Conservation (phyloP, 2,888 invertebrate species). For the Elgonia sp. region DNA sequence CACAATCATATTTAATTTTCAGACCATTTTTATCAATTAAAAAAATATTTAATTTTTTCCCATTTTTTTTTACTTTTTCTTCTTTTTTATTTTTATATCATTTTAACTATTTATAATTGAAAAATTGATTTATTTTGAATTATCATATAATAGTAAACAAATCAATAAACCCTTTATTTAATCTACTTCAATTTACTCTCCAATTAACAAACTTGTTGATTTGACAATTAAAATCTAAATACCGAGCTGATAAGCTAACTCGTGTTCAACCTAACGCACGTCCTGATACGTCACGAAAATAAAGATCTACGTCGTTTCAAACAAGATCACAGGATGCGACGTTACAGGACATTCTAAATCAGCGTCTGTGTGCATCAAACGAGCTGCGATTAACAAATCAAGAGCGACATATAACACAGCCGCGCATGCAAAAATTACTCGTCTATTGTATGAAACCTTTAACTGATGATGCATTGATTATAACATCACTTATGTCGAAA, state of each 20-base stretch:
- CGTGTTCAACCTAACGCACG: slow-evolving; percentile 3
- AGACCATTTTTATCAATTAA: too few species aligned
- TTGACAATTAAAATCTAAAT: too few species aligned
- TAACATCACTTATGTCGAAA: slow-evolving; percentile 27
- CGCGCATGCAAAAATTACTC: slow-evolving; percentile 74
- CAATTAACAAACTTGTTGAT: too few species aligned
- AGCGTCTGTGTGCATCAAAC: slow-evolving; percentile 60
- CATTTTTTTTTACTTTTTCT: too few species aligned
- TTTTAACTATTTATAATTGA: too few species aligned
- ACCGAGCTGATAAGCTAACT: background rate
- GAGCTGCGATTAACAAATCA: slow-evolving; percentile 76
- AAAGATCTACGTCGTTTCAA: slow-evolving; percentile 61
- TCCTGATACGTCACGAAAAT: slow-evolving; percentile 42
- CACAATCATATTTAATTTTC: too few species aligned
- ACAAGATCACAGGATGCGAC: slow-evolving; percentile 67
- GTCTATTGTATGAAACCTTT: slow-evolving; percentile 77
- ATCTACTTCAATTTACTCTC: too few species aligned
- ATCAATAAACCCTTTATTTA: too few species aligned
- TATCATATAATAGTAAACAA: too few species aligned
- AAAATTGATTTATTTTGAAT: too few species aligned
- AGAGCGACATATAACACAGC: slow-evolving; percentile 73
- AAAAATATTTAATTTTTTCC: too few species aligned
- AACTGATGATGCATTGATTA: slow-evolving; percentile 78
- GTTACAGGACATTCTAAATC: slow-evolving; percentile 73
- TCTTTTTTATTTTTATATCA: too few species aligned